Base-by-base conservation (phyloP, 1,140 invertebrate genomes). In the Phthorimaea operculella region DNA sequence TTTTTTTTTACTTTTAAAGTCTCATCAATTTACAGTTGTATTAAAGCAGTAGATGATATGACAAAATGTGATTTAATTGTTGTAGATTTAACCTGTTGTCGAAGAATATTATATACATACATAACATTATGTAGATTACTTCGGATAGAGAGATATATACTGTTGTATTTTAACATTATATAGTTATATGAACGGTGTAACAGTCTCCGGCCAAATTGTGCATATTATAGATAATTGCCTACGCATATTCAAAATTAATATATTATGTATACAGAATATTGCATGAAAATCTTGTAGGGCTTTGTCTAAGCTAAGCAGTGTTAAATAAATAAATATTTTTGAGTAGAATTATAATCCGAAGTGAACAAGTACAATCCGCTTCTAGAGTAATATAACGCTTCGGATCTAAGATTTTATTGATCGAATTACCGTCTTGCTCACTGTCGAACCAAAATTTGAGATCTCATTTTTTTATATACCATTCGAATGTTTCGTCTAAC, bases 41-140 rank as follows among this genome's bases (percentile, higher is more conserved):
- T 57, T 52, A 66, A 67, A 71, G 62, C 58, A 68, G 77, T 79
- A 76, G 70, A 72, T 69, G 61, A 59, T 78, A 79, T 72, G 69
- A 66, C 70, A 78, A 78, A 77, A 66, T 84, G 77, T 84, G 77
- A 81, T 84, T 78, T 79, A 68, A 78, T 82, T 83, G 75, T 83
- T 81, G 75, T 84, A 82, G 72, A 72, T 52, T 66, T 78, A 79
- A 72, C 61, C 55, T 74, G 76, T 79, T 80, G 72, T 80, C 72
- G 68, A 72, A 60, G 73, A 71, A 28, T 47, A 47, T 64, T 74
- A 75, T 76, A 75, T 73, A 76, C 64, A 67, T 77, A 77, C 74
- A 72, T 83, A 74, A 79, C 66, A 71, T 75, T 68, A 67, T 72
- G 61, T 80, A 80, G 74, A 60, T 73, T 79, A 77, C 72, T 76